Evolutionary conservation across 2,888 invertebrate genomes (phyloP).

Genomic region (Euspilapteryx auroguttella): DNA sequence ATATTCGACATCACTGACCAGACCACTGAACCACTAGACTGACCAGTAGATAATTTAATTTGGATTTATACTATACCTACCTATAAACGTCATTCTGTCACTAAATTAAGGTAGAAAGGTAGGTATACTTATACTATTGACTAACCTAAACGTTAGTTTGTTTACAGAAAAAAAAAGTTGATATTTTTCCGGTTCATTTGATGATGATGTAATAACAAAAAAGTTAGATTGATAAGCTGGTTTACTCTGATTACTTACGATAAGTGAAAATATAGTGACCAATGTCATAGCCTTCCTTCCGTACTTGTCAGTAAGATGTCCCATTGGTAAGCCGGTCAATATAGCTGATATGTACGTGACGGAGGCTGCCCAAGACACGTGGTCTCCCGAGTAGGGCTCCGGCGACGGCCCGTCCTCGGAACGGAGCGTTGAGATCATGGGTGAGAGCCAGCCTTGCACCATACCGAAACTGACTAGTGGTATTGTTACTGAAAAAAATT

Average conservation of each 20-base stretch:
- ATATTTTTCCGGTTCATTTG: no score
- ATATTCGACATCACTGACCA: no score
- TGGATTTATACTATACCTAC: background rate
- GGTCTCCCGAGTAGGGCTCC: slow-evolving; percentile 25
- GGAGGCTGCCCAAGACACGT: slow-evolving; percentile 45
- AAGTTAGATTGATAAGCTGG: no score
- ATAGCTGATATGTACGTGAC: slow-evolving; percentile 52
- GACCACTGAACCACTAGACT: no score
- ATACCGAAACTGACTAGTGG: slow-evolving; percentile 46
- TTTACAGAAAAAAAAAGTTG: no score
- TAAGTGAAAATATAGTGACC: slow-evolving; percentile 33
- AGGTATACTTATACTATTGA: no score
- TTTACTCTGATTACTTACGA: slow-evolving; percentile 47
- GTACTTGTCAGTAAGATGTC: slow-evolving; percentile 37
- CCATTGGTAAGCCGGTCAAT: slow-evolving; percentile 43
- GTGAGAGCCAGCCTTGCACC: slow-evolving; percentile 50
- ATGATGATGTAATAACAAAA: no score
- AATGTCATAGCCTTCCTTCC: slow-evolving; percentile 46
- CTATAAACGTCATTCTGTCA: background rate
- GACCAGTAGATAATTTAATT: no score
- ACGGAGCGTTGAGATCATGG: slow-evolving; percentile 43
- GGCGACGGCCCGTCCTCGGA: slow-evolving; percentile 28
- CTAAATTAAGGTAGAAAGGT: background rate
- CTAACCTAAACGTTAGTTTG: no score
- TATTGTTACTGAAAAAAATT: slow-evolving; percentile 31